phyloP scores from a whole-genome alignment of 2,113 vertebrate genomes.

The Bagarius yarrelli region DNA sequence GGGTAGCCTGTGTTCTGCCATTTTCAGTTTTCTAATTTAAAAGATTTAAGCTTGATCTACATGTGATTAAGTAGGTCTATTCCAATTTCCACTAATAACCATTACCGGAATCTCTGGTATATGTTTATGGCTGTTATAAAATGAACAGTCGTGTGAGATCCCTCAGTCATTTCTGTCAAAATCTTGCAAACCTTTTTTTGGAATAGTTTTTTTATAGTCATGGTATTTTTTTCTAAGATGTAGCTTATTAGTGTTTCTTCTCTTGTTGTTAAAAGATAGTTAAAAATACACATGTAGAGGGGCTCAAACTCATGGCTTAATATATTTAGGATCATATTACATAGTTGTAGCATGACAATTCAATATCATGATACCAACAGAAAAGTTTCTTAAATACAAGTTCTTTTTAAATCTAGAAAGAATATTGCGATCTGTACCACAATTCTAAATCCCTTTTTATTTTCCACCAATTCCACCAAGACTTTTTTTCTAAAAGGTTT shows the following conservation, averaged over 20 bases:
- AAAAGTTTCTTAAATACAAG: not conserved
- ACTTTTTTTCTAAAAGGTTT: too few species aligned
- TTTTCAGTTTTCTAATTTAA: not conserved
- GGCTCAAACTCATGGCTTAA: conserved; percentile 39
- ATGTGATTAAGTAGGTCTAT: not conserved
- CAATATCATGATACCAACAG: not conserved
- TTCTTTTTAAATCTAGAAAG: conserved; percentile 12
- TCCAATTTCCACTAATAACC: not conserved
- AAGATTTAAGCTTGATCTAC: not conserved
- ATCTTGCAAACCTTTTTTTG: not conserved
- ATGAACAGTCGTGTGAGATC: not conserved
- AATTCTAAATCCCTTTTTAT: not conserved
- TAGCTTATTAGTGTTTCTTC: conserved; percentile 5
- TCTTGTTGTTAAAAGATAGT: conserved; percentile 12
- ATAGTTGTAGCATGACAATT: not conserved
- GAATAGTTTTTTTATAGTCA: not conserved
- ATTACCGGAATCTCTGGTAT: too few species aligned
- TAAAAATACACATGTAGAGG: conserved; percentile 34
- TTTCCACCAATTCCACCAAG: not conserved
- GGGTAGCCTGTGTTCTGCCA: not conserved
- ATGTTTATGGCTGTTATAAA: too few species aligned
- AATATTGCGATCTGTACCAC: not conserved
- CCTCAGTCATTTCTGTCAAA: not conserved
- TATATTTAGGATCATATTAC: conserved; percentile 47
- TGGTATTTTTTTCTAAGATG: not conserved